A percentile compares a stretch with the other conserved stretches of the same genome.
Evolutionary conservation across 2,888 invertebrate species (phyloP).

Genomic region (Phyllotreta striolata): DNA sequence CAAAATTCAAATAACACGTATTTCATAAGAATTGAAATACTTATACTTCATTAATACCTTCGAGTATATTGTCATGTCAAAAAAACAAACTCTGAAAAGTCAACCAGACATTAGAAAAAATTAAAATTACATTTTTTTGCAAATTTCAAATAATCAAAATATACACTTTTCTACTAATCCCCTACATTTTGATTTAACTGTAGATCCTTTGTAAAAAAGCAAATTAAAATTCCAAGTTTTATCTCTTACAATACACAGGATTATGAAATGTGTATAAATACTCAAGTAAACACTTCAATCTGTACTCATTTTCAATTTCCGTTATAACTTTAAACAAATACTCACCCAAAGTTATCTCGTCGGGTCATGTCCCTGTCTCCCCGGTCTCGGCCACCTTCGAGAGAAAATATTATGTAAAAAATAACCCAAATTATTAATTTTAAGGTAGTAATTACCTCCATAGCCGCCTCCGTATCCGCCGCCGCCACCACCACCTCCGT

Average conservation of each 20-base stretch:
- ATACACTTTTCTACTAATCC: slow-evolving; percentile 21
- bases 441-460: slow-evolving; percentile 42
- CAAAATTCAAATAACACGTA: not conserved
- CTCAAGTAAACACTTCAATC: too few species aligned
- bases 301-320: not conserved
- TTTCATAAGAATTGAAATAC: not conserved
- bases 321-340: slow-evolving; percentile 38
- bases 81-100: slow-evolving; percentile 39
- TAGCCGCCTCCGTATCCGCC: slow-evolving; percentile 58
- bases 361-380: slow-evolving; percentile 65
- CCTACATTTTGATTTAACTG: not conserved
- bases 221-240: not conserved
- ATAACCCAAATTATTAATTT: not conserved
- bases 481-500: slow-evolving; percentile 56
- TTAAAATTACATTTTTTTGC: slow-evolving; percentile 7
- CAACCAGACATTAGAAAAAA: slow-evolving; percentile 36
- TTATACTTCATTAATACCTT: slow-evolving; percentile 6
- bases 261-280: slow-evolving; percentile 9
- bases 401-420: slow-evolving; percentile 2
- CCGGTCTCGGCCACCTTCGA: slow-evolving; percentile 61
- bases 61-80: slow-evolving; percentile 38
- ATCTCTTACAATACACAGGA: not conserved
- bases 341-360: slow-evolving; percentile 70
- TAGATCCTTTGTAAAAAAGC: not conserved
- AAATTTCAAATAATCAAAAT: slow-evolving; percentile 15